phyloP scores from a whole-genome alignment of 2,113 vertebrate genomes.

The Mugil cephalus region DNA sequence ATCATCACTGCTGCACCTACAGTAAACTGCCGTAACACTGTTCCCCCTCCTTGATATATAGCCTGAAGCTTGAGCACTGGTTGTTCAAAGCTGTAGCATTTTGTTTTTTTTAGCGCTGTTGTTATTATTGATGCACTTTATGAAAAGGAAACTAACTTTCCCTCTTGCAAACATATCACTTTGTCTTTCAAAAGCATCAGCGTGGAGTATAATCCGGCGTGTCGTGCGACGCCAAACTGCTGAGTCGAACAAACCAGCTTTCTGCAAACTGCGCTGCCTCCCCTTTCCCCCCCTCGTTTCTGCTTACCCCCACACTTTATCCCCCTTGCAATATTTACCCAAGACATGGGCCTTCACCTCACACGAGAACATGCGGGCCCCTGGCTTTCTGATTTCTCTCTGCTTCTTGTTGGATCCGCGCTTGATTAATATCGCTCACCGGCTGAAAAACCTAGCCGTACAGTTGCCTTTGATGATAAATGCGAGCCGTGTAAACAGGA shows the following conservation, averaged over 20 bases:
- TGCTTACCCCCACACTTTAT: constrained; percentile 76
- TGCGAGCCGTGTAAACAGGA: constrained; percentile 75
- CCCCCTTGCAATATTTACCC: constrained; percentile 75
- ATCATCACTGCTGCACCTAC: constrained; percentile 16
- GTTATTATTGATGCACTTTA: constrained; percentile 6
- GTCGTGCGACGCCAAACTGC: constrained; percentile 65
- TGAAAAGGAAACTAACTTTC: constrained; percentile 47
- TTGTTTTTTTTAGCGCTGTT: neutral
- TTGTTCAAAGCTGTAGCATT: constrained; percentile 8
- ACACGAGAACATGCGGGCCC: constrained; percentile 47
- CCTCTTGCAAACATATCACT: constrained; percentile 40
- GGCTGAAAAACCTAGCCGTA: constrained; percentile 62
- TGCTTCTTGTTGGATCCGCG: constrained; percentile 62
- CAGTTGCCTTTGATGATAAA: constrained; percentile 80
- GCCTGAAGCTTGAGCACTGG: neutral
- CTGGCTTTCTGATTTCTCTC: constrained; percentile 56
- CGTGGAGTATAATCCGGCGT: constrained; percentile 55
- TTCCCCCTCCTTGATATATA: neutral
- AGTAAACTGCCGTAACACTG: constrained; percentile 7
- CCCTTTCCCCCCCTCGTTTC: constrained; percentile 49
- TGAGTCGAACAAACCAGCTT: constrained; percentile 68
- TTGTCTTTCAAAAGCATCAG: constrained; percentile 44
- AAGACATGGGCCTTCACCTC: constrained; percentile 47
- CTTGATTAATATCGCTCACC: constrained; percentile 74
- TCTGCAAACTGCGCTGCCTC: constrained; percentile 48